phyloP scores from a whole-genome alignment of 2,888 invertebrate species.

The Glaucopsyche alexis region DNA sequence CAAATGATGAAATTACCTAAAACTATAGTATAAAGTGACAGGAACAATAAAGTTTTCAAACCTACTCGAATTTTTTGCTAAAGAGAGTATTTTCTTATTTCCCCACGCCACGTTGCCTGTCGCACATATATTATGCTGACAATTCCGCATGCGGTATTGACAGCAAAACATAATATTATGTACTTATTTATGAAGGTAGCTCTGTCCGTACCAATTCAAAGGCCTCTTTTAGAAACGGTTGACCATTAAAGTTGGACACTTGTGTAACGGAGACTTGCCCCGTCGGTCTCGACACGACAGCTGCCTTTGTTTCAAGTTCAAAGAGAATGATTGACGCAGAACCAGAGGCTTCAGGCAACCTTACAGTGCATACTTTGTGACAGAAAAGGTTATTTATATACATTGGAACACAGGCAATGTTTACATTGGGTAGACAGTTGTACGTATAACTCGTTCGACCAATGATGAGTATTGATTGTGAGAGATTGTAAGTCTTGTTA shows the following conservation, averaged over 20 bases:
- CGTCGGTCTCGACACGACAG: background rate
- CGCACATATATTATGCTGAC: background rate
- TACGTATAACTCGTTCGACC: background rate
- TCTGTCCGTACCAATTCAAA: background rate
- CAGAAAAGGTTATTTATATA: background rate
- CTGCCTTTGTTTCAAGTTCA: conserved; percentile 1
- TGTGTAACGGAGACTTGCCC: background rate
- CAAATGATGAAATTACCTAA: too few relatives aligned
- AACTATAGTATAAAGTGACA: too few relatives aligned
- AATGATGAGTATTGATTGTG: too few relatives aligned
- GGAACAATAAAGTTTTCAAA: too few relatives aligned
- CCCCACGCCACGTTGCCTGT: background rate
- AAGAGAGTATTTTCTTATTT: background rate
- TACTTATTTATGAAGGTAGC: too few relatives aligned
- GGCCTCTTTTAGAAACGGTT: background rate
- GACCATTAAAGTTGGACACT: background rate
- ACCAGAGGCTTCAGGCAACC: conserved; percentile 15
- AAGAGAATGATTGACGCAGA: conserved; percentile 15
- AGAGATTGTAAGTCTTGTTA: background rate
- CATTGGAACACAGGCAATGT: background rate
- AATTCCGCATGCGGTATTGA: background rate
- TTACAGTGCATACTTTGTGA: background rate
- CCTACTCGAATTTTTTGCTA: too few relatives aligned
- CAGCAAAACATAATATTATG: too few relatives aligned
- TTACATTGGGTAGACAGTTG: background rate